Percentiles rank a stretch among this genome's conserved stretches.
Evolutionary conservation across 1,140 invertebrate genomes (phyloP).

Genomic region (Panulirus ornatus): DNA sequence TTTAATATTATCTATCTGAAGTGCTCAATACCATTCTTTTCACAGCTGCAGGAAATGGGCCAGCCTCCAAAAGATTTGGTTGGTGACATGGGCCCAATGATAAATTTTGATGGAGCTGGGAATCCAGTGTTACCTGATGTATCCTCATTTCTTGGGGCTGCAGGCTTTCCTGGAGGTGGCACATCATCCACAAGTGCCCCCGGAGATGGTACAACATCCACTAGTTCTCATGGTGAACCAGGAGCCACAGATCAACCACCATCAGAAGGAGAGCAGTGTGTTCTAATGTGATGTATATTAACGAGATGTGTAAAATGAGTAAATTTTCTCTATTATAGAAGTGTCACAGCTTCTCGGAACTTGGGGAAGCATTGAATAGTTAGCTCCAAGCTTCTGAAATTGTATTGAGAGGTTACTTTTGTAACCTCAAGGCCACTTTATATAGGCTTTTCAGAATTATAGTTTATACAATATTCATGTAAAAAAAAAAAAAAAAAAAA

Average conservation of each 20-base stretch:
- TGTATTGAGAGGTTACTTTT: no score
- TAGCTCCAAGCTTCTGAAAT: no score
- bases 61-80: conserved; percentile 62
- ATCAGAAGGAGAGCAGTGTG: background rate
- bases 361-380: no score
- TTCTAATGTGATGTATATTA: background rate
- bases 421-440: no score
- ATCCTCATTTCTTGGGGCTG: conserved; percentile 36
- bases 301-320: background rate
- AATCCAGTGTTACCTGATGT: conserved; percentile 55
- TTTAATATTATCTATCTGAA: background rate
- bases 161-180: background rate
- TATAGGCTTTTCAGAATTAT: no score
- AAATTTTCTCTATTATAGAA: no score
- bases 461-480: no score
- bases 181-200: background rate
- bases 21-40: background rate
- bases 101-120: conserved; percentile 44
- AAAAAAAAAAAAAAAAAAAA: no score
- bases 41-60: conserved; percentile 62
- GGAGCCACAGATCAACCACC: background rate
- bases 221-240: background rate
- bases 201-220: background rate
- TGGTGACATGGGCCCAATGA: conserved; percentile 59
- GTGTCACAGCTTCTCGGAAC: no score